phyloP scores from a whole-genome alignment of 2,888 invertebrate species.

The Diaphora mendica region DNA sequence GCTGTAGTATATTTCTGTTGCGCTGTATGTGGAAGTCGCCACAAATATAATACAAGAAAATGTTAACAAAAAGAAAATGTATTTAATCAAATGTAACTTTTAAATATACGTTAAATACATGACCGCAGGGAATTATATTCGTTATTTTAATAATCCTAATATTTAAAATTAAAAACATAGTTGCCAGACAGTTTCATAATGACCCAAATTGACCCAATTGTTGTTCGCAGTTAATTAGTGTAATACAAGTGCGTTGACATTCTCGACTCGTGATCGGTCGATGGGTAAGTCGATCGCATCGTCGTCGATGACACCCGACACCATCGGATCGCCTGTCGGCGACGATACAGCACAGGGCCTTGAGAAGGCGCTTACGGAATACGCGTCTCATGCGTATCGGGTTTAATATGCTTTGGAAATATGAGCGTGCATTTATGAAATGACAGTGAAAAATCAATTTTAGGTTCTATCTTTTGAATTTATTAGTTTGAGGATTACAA shows the following conservation, averaged over 20 bases:
- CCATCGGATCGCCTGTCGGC: conserved; percentile 70
- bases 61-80: not conserved
- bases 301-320: conserved; percentile 70
- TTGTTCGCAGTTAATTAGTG: conserved; percentile 59
- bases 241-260: conserved; percentile 69
- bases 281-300: conserved; percentile 79
- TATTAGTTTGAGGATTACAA: no score
- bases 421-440: conserved; percentile 52
- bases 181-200: conserved; percentile 32
- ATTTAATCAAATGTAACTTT: not conserved
- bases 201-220: conserved; percentile 44
- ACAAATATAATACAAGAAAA: not conserved
- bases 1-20: no score
- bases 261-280: conserved; percentile 68
- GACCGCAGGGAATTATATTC: not conserved
- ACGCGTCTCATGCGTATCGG: conserved; percentile 79
- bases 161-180: not conserved
- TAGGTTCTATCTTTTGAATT: not conserved
- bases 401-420: conserved; percentile 70
- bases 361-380: conserved; percentile 78
- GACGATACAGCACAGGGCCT: conserved; percentile 81
- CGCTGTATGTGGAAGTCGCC: no score
- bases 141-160: not conserved
- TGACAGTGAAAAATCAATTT: conserved; percentile 18
- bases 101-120: no score